Evolutionary conservation across 2,888 invertebrate species (phyloP).

Genomic region (Ametastegia equiseti): DNA sequence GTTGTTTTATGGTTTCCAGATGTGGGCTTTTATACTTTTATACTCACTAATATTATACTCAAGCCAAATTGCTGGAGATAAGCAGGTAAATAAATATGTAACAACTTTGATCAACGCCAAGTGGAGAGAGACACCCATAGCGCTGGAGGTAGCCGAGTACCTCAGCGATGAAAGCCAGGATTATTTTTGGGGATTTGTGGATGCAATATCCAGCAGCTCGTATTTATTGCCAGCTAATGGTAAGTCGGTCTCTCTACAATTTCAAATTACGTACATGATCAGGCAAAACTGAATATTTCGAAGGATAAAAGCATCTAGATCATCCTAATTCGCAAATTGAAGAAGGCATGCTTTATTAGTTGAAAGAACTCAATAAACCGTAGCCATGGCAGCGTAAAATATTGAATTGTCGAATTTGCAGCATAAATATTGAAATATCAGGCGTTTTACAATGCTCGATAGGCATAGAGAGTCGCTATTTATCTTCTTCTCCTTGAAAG

Average conservation of each 20-base stretch:
- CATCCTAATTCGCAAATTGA: no score
- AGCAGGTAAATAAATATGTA: conserved; percentile 86
- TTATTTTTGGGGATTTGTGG: conserved; percentile 90
- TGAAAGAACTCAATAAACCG: no score
- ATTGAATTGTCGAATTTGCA: no score
- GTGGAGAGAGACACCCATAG: conserved; percentile 95
- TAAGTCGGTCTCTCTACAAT: conserved; percentile 34
- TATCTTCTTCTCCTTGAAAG: background rate
- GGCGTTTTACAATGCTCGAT: background rate
- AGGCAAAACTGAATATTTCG: background rate
- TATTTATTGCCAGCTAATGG: conserved; percentile 51
- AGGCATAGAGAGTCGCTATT: background rate
- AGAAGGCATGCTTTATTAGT: background rate
- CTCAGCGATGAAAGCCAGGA: conserved; percentile 88
- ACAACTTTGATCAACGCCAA: conserved; percentile 94
- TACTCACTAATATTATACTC: conserved; percentile 57
- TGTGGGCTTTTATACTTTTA: conserved; percentile 57
- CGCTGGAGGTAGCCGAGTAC: conserved; percentile 94
- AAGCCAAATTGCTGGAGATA: conserved; percentile 61
- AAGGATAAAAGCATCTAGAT: no score
- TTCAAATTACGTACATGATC: background rate
- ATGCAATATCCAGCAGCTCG: conserved; percentile 78
- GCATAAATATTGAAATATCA: no score
- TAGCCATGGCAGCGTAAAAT: no score
- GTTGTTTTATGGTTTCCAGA: conserved; percentile 52